Evolutionary conservation across 2,888 invertebrate species (phyloP).

Genomic region (Disparrhopalites patrizii): DNA sequence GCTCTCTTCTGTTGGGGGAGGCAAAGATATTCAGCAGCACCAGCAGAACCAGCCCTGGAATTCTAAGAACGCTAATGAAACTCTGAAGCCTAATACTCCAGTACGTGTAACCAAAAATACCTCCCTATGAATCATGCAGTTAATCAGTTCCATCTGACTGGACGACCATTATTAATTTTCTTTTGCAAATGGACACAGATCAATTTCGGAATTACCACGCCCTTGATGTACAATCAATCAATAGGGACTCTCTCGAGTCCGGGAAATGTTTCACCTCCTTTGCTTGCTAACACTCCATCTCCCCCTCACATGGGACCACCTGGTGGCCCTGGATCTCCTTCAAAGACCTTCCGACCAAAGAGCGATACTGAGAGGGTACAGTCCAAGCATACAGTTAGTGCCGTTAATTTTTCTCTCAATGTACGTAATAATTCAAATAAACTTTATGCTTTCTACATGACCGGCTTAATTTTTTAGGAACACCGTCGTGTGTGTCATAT

Average conservation of each 20-base stretch:
- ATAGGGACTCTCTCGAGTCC: constrained; percentile 30
- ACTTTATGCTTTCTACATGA: constrained; percentile 5
- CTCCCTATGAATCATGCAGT: no score
- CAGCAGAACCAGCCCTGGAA: constrained; percentile 43
- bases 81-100: constrained; percentile 42
- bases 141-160: no score
- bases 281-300: constrained; percentile 42
- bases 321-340: constrained; percentile 48
- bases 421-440: neutral
- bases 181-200: constrained; percentile 35
- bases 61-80: constrained; percentile 46
- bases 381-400: neutral
- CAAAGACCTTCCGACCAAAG: constrained; percentile 49
- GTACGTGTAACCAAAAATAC: no score
- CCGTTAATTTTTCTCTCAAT: neutral
- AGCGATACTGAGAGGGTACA: constrained; percentile 49
- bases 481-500: constrained; percentile 82
- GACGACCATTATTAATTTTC: neutral
- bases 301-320: constrained; percentile 45
- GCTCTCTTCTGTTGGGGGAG: neutral
- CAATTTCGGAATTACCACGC: constrained; percentile 42
- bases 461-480: constrained; percentile 55
- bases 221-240: constrained; percentile 31
- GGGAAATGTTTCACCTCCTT: constrained; percentile 41
- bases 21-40: constrained; percentile 25